Conservation (phyloP, 2,888 invertebrate genomes). For the Sinohyriopsis cumingii region DNA sequence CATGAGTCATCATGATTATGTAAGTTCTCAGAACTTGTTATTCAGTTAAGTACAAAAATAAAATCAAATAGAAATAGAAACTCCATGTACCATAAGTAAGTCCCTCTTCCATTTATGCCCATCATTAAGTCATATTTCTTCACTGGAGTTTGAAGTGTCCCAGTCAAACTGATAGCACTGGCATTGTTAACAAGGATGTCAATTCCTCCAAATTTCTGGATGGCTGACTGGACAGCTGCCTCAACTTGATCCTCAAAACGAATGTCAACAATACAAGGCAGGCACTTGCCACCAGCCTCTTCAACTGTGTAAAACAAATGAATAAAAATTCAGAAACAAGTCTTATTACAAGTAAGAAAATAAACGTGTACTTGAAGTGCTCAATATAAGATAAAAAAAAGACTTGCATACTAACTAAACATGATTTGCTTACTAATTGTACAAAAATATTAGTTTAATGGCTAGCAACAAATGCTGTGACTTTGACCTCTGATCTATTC, state of each 20-base stretch:
- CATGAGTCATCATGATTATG: too few species aligned
- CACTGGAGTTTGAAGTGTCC: slow-evolving; percentile 90
- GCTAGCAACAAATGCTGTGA: too few species aligned
- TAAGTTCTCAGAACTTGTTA: too few species aligned
- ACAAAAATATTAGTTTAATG: too few species aligned
- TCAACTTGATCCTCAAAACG: slow-evolving; percentile 83
- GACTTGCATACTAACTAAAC: too few species aligned
- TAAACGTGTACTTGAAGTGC: not conserved
- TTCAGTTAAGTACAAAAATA: too few species aligned
- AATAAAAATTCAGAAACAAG: not conserved
- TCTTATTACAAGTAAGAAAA: not conserved
- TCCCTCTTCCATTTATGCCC: slow-evolving; percentile 93
- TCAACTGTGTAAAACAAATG: slow-evolving; percentile 78
- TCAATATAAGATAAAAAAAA: too few species aligned
- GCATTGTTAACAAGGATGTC: slow-evolving; percentile 96
- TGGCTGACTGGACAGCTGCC: slow-evolving; percentile 75
- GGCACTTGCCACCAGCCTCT: slow-evolving; percentile 86
- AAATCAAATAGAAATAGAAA: too few species aligned
- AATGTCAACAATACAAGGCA: slow-evolving; percentile 91
- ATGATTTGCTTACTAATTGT: too few species aligned
- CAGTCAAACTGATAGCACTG: slow-evolving; percentile 86
- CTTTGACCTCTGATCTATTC: too few species aligned
- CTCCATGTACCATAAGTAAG: slow-evolving; percentile 85
- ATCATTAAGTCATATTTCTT: slow-evolving; percentile 98
- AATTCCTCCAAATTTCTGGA: slow-evolving; percentile 93